phyloP scores from a whole-genome alignment of 2,797 vertebrate genomes.

The Brotula barbata region DNA sequence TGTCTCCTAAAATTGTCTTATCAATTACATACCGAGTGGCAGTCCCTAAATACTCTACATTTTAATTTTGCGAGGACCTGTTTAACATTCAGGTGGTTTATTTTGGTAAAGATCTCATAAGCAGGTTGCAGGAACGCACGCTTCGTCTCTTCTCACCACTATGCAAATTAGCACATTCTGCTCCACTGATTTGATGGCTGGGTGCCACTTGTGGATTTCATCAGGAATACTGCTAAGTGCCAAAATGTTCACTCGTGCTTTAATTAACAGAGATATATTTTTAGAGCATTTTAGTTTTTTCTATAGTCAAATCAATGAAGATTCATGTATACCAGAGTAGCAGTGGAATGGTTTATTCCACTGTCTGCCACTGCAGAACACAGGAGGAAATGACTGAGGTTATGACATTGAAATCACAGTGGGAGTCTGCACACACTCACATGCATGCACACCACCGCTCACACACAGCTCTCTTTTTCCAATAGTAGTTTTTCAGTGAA shows the following conservation, averaged over 20 bases:
- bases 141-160: not conserved
- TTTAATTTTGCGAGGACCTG: too few relatives aligned
- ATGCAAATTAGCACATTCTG: not conserved
- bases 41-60: too few relatives aligned
- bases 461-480: slow-evolving; percentile 1
- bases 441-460: slow-evolving; percentile 2
- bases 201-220: slow-evolving; percentile 3
- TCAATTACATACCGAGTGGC: too few relatives aligned
- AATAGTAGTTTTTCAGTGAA: not conserved
- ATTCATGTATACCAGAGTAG: not conserved
- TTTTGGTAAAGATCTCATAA: not conserved
- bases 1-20: too few relatives aligned
- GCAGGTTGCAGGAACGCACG: not conserved
- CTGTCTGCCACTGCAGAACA: not conserved
- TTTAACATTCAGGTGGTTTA: too few relatives aligned
- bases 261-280: not conserved
- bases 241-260: not conserved
- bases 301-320: not conserved
- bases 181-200: slow-evolving; percentile 2
- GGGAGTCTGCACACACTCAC: not conserved
- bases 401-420: slow-evolving; percentile 38
- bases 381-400: slow-evolving; percentile 8
- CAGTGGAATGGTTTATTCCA: not conserved
- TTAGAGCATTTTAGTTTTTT: not conserved
- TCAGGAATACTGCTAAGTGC: not conserved